Evolutionary conservation across 30 jellyfish, hydroid and myxozoan genomes (phyloP), one percentile per base, ranked within the genome.

Genomic region (Catostylus mosaicus): DNA sequence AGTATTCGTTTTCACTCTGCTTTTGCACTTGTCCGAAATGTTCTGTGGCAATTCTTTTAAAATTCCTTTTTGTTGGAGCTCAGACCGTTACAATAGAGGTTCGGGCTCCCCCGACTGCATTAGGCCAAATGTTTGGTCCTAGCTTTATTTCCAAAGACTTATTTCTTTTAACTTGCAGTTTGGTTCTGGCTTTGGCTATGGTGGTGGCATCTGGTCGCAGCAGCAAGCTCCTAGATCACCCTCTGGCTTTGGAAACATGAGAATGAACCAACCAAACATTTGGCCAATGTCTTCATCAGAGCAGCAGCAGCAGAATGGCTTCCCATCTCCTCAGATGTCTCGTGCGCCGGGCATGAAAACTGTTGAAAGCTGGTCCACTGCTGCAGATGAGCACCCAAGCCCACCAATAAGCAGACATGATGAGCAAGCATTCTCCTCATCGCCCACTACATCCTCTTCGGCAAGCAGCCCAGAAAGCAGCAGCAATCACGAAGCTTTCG

Each of bases 151-250:
- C n/a, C n/a, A n/a, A n/a, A n/a, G n/a, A n/a, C n/a, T n/a, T n/a
- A n/a, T 5, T 40, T 40, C 11, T 40, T 40, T 40, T 40, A 14
- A 7, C 38, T 56, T 63, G 45, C 83, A 78, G 88, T 78, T 70
- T 70, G 76, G 85, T 34, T 80, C 89, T 33, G 91, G 91, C 2
- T 59, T 86, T 19, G 84, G 92, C 78, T 86, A 92, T 73, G 84
- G 80, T 22, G 82, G 82, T n/a, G 90, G 90, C 75, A 92, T 92
- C 14, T 92, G 98, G 98, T 92, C 98, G 18, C 98, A 91, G 66
- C 98, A 91, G 76, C 93, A 83, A 73, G 92, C 92, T 38, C 85
- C 88, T 0, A 33, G 96, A 20, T 73, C 92, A 2, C 92, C 91
- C 4, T 67, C 92, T 33, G 89, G 95, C 23, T 85, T 73, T 54